phyloP scores from a whole-genome alignment of 2,888 invertebrate genomes.

The Cordilura impudica region DNA sequence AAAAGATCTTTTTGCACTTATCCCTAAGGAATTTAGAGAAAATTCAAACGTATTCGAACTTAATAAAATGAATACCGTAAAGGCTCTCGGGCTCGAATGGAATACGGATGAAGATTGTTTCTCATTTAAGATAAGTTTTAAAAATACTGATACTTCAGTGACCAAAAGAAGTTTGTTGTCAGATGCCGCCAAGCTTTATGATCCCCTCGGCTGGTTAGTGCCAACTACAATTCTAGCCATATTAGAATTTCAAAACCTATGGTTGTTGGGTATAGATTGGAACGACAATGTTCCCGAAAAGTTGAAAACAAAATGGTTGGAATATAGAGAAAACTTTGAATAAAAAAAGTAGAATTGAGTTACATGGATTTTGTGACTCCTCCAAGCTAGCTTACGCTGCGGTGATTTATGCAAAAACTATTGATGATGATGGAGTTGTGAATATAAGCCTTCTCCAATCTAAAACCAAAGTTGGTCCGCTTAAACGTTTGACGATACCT shows the following conservation, averaged over 20 bases:
- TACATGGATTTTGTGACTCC: constrained; percentile 38
- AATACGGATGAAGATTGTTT: too few relatives aligned
- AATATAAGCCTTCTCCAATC: too few relatives aligned
- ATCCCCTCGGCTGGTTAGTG: constrained; percentile 45
- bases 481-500: too few relatives aligned
- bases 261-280: constrained; percentile 36
- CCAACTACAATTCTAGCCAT: constrained; percentile 43
- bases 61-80: constrained; percentile 31
- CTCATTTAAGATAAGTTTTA: too few relatives aligned
- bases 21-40: constrained; percentile 43
- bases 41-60: constrained; percentile 13
- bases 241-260: constrained; percentile 38
- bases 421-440: too few relatives aligned
- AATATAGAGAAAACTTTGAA: constrained; percentile 20
- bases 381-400: constrained; percentile 37
- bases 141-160: too few relatives aligned
- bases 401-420: too few relatives aligned
- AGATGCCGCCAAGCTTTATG: too few relatives aligned
- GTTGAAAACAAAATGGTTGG: constrained; percentile 13
- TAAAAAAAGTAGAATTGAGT: constrained; percentile 2
- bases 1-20: constrained; percentile 6
- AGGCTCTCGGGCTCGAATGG: too few relatives aligned
- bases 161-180: too few relatives aligned
- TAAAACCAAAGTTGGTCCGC: too few relatives aligned
- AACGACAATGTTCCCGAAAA: constrained; percentile 19